A percentile compares a stretch with the other conserved stretches of the same genome.
Conservation (phyloP, 2,797 vertebrate genomes). For the Morelia viridis region DNA sequence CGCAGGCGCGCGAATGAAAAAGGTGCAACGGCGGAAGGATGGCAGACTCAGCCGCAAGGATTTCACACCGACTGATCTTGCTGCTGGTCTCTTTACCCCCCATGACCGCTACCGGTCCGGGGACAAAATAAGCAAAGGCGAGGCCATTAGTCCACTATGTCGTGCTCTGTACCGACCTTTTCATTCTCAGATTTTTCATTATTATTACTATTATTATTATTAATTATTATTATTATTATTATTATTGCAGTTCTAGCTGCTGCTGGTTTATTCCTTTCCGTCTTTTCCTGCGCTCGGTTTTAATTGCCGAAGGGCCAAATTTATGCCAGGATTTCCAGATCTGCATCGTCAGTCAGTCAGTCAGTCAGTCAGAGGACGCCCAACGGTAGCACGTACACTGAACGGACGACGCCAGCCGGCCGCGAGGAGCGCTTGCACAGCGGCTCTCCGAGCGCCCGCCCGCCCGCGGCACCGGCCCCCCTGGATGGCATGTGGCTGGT, state of each 20-base stretch:
- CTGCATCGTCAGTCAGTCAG: no score
- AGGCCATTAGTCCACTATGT: no score
- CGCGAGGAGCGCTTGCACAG: no score
- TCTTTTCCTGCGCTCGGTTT: neutral
- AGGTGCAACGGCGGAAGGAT: neutral
- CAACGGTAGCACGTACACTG: fast-evolving
- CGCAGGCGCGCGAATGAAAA: no score
- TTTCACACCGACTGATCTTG: neutral
- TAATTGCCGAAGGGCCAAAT: neutral
- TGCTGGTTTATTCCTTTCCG: neutral
- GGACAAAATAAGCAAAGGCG: no score
- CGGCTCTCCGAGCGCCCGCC: no score
- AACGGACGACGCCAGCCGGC: no score
- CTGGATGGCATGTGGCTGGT: slow-evolving; percentile 99
- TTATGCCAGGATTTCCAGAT: neutral
- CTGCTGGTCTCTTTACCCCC: neutral
- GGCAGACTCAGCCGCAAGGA: neutral
- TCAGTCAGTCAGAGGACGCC: no score
- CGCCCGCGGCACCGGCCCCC: slow-evolving; percentile 75
- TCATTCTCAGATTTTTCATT: neutral
- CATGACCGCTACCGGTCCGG: neutral
- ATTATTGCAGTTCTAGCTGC: neutral
- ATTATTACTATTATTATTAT: no score
- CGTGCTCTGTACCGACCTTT: no score
- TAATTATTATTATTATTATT: no score